Evolutionary conservation across 2,113 vertebrate genomes (phyloP).

Genomic region (Suncus etruscus): DNA sequence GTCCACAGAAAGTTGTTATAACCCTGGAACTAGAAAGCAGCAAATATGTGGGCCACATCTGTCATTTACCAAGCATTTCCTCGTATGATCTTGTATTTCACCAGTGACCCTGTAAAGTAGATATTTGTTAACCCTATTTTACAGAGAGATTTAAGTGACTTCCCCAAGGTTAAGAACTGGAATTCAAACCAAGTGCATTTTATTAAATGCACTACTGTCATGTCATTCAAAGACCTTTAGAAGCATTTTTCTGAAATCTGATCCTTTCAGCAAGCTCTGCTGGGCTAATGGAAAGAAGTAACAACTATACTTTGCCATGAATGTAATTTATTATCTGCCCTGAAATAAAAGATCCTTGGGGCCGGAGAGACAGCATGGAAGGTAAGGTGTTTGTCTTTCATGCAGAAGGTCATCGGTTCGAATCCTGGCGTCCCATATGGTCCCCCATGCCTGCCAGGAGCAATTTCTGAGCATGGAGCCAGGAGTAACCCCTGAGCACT

Average conservation of each 20-base stretch:
- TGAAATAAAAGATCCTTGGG: background rate
- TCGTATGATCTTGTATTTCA: slow-evolving; percentile 27
- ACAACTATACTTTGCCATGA: slow-evolving; percentile 46
- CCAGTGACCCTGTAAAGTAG: background rate
- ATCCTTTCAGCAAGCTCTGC: background rate
- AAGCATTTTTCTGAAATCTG: slow-evolving; percentile 54
- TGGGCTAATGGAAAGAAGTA: slow-evolving; percentile 22
- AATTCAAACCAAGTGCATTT: slow-evolving; percentile 53
- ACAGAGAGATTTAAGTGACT: slow-evolving; percentile 55
- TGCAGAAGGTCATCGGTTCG: too few relatives aligned
- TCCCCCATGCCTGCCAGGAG: too few relatives aligned
- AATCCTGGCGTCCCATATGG: too few relatives aligned
- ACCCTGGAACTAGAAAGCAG: slow-evolving; percentile 48
- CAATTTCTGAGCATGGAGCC: too few relatives aligned
- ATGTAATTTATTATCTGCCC: slow-evolving; percentile 41
- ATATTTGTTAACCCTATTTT: slow-evolving; percentile 49
- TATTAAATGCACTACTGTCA: slow-evolving; percentile 49
- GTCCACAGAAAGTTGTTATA: slow-evolving; percentile 59
- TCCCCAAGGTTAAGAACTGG: slow-evolving; percentile 57
- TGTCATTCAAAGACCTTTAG: slow-evolving; percentile 58
- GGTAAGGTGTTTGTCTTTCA: too few relatives aligned
- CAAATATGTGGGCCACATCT: slow-evolving; percentile 28
- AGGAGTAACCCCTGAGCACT: too few relatives aligned
- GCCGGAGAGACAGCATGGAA: too few relatives aligned
- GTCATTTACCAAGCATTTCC: slow-evolving; percentile 37